Evolutionary conservation across 1,140 invertebrate species (phyloP).

Genomic region (Hydropsyche tenuis): DNA sequence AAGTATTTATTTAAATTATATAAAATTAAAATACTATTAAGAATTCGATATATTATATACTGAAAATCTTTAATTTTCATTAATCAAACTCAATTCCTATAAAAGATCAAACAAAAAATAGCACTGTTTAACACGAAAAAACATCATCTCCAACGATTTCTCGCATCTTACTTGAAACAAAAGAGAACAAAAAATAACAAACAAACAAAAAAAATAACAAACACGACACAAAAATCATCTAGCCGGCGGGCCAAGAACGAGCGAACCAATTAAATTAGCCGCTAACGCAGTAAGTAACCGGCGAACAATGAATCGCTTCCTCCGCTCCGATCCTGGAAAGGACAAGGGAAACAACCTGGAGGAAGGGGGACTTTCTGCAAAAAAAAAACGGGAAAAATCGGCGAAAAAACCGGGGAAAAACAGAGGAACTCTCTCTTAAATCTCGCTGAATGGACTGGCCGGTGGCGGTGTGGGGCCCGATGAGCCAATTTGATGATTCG

Average conservation of each 20-base stretch:
- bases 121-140: not conserved
- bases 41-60: too few species aligned
- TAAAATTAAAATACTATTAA: too few species aligned
- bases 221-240: conserved; percentile 13
- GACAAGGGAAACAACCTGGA: not conserved
- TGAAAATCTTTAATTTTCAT: too few species aligned
- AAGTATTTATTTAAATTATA: too few species aligned
- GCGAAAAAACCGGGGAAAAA: not conserved
- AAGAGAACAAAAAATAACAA: not conserved
- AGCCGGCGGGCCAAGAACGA: conserved; percentile 2
- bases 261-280: conserved; percentile 43
- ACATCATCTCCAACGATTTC: too few species aligned
- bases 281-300: conserved; percentile 38
- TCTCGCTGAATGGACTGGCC: conserved; percentile 30
- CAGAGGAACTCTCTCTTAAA: conserved; percentile 15
- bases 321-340: conserved; percentile 12
- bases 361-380: not conserved
- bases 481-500: conserved; percentile 40
- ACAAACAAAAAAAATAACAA: not conserved
- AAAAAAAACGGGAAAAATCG: not conserved
- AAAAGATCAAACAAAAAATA: too few species aligned
- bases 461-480: conserved; percentile 11
- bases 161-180: too few species aligned
- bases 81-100: too few species aligned
- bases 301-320: conserved; percentile 34